Evolutionary conservation across 2,797 vertebrate species (phyloP), one percentile per base, ranked within the genome.

Genomic region (Lutjanus campechanus): DNA sequence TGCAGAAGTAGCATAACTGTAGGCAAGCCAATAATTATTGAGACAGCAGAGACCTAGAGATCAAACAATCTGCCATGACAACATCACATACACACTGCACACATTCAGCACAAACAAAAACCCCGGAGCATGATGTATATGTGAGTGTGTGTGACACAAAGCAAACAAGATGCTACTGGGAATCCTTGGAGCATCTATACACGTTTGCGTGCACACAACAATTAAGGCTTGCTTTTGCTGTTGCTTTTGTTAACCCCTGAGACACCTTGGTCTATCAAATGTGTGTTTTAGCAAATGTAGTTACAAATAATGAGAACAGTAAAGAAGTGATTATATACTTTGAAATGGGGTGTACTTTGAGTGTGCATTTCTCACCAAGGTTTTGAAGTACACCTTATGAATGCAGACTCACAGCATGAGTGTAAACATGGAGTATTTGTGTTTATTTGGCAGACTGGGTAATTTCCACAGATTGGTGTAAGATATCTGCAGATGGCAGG

Each of bases 21-120:
- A 76, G 76, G 86, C 79, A 76, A 89, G 69, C 60, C 83, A 82
- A 69, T 75, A 83, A 91, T 89, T 85, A 85, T 59, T n/a, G 73
- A 81, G 74, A 85, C 59, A 47, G 85, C 79, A 81, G 67, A 81
- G 66, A 83, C 69, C 83, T 76, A 73, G 65, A 91, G 90, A 93
- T 93, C 91, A 92, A 91, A 94, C 81, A 60, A 83, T 81, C 63
- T 47, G 69, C 65, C 77, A 72, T 54, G 73, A 85, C 66, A 69
- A 82, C 88, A 83, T 74, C 81, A 76, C 86, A 89, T 64, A 92
- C 88, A 85, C 70, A 62, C 22, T 12, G 46, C 47, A 70, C 73
- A 58, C 68, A 82, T 58, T 49, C 55, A 67, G 62, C 56, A 62
- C 44, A 51, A 51, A 67, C 69, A 69, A 66, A 81, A 73, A 73